Evolutionary conservation across 2,888 invertebrate genomes (phyloP).

Genomic region (Hirtodrosophila cameraria): DNA sequence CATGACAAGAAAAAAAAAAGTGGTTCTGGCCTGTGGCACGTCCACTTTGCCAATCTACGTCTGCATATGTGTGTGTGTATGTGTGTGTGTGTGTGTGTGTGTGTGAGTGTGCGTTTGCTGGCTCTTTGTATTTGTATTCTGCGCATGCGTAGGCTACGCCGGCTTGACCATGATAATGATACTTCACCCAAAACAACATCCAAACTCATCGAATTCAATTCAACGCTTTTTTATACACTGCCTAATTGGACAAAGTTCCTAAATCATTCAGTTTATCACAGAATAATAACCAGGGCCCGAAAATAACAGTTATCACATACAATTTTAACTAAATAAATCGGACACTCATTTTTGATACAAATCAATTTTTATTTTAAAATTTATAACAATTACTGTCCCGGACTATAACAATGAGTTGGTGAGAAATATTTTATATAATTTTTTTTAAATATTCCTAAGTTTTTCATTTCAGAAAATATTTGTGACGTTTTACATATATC

Average conservation of each 20-base stretch:
- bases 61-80: neutral
- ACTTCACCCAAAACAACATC: conserved; percentile 52
- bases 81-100: conserved; percentile 2
- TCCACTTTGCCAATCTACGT: conserved; percentile 70
- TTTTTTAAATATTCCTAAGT: no score
- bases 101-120: neutral
- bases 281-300: neutral
- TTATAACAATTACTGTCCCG: neutral
- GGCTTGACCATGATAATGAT: conserved; percentile 72
- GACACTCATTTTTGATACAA: neutral
- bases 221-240: conserved; percentile 29
- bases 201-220: conserved; percentile 24
- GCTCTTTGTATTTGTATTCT: conserved; percentile 66
- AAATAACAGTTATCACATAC: no score
- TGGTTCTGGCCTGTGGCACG: conserved; percentile 75
- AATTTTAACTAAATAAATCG: no score
- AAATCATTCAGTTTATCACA: neutral
- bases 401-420: no score
- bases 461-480: no score
- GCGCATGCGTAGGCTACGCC: conserved; percentile 72
- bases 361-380: neutral
- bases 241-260: neutral
- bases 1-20: conserved; percentile 53
- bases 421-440: no score
- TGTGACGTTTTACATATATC: no score